These are phyloP conservation scores for Thunnus albacares DNA, from an alignment of 2,797 vertebrate genomes.

Conservation along the genomic window DNA sequence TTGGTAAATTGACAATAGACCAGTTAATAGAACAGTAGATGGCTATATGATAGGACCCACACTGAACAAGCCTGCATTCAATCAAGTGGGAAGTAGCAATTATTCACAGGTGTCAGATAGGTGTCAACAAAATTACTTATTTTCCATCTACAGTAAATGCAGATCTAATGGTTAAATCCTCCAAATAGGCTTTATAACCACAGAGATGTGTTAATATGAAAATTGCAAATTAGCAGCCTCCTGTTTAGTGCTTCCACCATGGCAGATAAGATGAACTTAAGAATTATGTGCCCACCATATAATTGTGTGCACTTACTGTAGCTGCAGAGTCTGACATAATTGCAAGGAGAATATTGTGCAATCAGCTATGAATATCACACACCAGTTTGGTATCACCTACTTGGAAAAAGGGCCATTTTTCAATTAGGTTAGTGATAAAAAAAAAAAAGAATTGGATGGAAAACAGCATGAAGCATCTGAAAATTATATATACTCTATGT, in stretches of 20 bases:
- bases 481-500: background rate
- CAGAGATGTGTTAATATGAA: background rate
- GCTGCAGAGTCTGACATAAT: conserved; percentile 5
- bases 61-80: background rate
- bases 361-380: conserved; percentile 24
- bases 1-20: background rate
- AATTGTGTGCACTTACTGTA: conserved; percentile 2
- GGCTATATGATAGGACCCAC: background rate
- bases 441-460: background rate
- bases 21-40: too few relatives aligned
- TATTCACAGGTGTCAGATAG: background rate
- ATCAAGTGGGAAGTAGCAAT: background rate
- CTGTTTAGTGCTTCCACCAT: background rate
- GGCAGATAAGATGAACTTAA: conserved; percentile 1
- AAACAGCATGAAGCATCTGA: background rate
- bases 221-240: conserved; percentile 5
- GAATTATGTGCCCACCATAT: background rate
- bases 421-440: background rate
- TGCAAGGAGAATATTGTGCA: background rate
- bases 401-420: background rate
- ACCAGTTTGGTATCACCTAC: conserved; percentile 9
- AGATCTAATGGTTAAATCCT: background rate
- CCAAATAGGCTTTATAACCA: background rate
- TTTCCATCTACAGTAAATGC: background rate
- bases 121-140: background rate